Evolutionary conservation across 1,140 invertebrate species (phyloP).

Genomic region (Aphis craccivora): DNA sequence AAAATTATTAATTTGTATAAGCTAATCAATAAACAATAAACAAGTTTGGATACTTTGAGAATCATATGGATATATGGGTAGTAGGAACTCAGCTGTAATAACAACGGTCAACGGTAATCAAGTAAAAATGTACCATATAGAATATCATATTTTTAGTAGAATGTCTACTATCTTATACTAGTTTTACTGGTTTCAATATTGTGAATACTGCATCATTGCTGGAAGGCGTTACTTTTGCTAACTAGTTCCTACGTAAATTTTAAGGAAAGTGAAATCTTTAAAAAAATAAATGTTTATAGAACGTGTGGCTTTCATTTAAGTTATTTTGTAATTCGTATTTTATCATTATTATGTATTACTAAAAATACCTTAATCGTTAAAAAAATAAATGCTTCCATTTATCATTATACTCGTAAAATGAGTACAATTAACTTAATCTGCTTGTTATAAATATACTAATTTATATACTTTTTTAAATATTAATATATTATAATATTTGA

Average conservation of each 20-base stretch:
- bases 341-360: neutral
- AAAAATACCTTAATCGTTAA: neutral
- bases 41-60: neutral
- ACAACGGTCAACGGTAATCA: conserved; percentile 7
- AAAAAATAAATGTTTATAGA: conserved; percentile 1
- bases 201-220: neutral
- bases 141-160: neutral
- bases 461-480: neutral
- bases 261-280: conserved; percentile 50
- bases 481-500: neutral
- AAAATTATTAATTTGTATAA: neutral
- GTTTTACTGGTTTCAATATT: conserved; percentile 40
- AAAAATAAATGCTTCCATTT: too few relatives aligned
- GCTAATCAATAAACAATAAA: neutral
- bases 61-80: neutral
- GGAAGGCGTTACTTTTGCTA: conserved; percentile 7
- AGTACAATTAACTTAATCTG: too few relatives aligned
- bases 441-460: neutral
- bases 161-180: neutral
- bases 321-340: neutral
- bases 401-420: too few relatives aligned
- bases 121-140: neutral
- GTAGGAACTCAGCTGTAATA: neutral
- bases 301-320: neutral
- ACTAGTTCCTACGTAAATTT: conserved; percentile 36